These are phyloP conservation scores for Coenobita brevimanus DNA, from an alignment of 1,140 invertebrate species.

Conservation along the genomic window DNA sequence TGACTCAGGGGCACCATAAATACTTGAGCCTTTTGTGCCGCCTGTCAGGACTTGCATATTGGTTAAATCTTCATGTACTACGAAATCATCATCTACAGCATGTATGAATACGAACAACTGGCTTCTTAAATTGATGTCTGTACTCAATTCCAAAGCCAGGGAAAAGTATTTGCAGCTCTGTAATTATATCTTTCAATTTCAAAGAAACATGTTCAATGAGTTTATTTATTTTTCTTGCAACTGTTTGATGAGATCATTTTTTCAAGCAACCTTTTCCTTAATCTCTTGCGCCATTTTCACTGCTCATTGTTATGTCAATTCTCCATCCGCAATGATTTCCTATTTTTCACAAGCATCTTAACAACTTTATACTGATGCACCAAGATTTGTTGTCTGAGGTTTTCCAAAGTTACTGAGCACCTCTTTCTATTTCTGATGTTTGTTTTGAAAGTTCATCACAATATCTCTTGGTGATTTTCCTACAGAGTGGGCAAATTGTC, in stretches of 20 bases:
- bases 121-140: constrained; percentile 6
- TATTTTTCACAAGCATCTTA: constrained; percentile 25
- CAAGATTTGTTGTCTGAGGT: constrained; percentile 7
- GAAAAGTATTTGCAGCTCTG: constrained; percentile 19
- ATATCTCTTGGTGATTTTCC: neutral
- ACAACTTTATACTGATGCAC: constrained; percentile 3
- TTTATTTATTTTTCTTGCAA: constrained; percentile 12
- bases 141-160: neutral
- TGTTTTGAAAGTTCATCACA: neutral
- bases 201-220: constrained; percentile 17
- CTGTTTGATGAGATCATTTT: constrained; percentile 20
- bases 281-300: constrained; percentile 21
- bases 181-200: constrained; percentile 28
- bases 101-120: constrained; percentile 3
- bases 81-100: neutral
- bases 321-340: constrained; percentile 1
- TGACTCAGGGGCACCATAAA: constrained; percentile 2
- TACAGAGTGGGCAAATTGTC: constrained; percentile 13
- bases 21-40: neutral
- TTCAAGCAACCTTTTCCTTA: neutral
- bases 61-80: too few relatives aligned
- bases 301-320: constrained; percentile 8
- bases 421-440: constrained; percentile 7
- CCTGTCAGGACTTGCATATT: neutral
- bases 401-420: constrained; percentile 10